A percentile compares a stretch with the other conserved stretches of the same genome.
Conservation (phyloP, 1,140 invertebrate genomes). For the Drosophila pectinifera region DNA sequence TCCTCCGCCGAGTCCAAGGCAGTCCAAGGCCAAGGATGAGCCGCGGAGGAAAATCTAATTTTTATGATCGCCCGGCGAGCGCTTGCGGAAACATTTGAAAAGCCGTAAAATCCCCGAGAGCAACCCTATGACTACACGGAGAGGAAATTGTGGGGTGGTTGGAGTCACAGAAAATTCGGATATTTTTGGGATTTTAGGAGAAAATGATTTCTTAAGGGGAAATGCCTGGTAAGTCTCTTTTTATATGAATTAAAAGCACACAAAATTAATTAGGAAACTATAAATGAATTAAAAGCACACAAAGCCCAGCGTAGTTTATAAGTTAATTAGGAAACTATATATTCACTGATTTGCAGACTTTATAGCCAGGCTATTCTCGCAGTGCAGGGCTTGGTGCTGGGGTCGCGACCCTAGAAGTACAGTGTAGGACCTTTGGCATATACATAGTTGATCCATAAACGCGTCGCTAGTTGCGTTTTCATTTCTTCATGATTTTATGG, state of each 20-base stretch:
- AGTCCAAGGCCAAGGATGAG: constrained; percentile 76
- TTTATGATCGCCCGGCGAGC: constrained; percentile 65
- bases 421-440: constrained; percentile 16
- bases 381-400: constrained; percentile 10
- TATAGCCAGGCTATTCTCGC: not conserved
- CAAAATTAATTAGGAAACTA: not conserved
- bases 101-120: constrained; percentile 65
- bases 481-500: constrained; percentile 68
- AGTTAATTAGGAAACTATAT: not conserved
- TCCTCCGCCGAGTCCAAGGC: constrained; percentile 18
- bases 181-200: accelerated
- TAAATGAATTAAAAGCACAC: no score
- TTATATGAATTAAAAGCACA: no score
- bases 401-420: constrained; percentile 24
- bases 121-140: constrained; percentile 63
- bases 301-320: no score
- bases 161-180: not conserved
- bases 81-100: constrained; percentile 82
- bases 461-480: constrained; percentile 40
- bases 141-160: not conserved
- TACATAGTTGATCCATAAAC: constrained; percentile 49
- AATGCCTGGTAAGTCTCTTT: not conserved
- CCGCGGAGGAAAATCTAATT: constrained; percentile 66
- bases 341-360: not conserved
- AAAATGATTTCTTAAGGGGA: not conserved